phyloP scores from a whole-genome alignment of 2,113 vertebrate species.

The Osmerus mordax region DNA sequence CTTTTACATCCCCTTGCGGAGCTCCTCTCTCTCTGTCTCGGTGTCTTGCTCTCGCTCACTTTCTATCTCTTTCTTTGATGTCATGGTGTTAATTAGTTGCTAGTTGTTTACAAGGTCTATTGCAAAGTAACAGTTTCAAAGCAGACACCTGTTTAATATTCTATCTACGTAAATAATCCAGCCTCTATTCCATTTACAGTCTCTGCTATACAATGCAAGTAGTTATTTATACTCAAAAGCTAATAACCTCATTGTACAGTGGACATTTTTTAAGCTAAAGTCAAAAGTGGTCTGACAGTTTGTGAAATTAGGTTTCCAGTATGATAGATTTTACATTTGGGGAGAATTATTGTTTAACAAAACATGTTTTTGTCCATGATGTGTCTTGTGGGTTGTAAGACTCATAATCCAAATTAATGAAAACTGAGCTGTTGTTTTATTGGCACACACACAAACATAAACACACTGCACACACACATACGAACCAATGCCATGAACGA shows the following conservation, averaged over 20 bases:
- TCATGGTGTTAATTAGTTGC: not conserved
- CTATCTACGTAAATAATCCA: too few species aligned
- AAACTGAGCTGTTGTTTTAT: conserved; percentile 62
- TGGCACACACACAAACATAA: conserved; percentile 24
- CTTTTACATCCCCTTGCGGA: not conserved
- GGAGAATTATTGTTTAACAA: conserved; percentile 50
- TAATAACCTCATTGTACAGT: too few species aligned
- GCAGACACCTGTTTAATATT: not conserved
- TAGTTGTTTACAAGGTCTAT: not conserved
- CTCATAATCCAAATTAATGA: conserved; percentile 68
- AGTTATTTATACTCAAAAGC: too few species aligned
- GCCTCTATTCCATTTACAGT: too few species aligned
- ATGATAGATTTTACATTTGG: conserved; percentile 23
- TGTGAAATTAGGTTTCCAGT: conserved; percentile 11
- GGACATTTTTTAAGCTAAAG: too few species aligned
- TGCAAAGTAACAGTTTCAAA: not conserved
- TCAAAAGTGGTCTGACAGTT: not conserved
- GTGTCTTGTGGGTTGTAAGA: conserved; percentile 62
- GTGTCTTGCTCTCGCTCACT: not conserved
- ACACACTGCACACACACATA: not conserved
- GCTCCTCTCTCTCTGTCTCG: not conserved
- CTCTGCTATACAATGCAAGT: too few species aligned
- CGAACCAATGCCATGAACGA: not conserved
- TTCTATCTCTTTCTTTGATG: not conserved
- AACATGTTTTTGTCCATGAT: conserved; percentile 60